These are phyloP conservation scores for Cyrtonyx montezumae DNA, from an alignment of 2,113 vertebrate species.

Conservation along the genomic window DNA sequence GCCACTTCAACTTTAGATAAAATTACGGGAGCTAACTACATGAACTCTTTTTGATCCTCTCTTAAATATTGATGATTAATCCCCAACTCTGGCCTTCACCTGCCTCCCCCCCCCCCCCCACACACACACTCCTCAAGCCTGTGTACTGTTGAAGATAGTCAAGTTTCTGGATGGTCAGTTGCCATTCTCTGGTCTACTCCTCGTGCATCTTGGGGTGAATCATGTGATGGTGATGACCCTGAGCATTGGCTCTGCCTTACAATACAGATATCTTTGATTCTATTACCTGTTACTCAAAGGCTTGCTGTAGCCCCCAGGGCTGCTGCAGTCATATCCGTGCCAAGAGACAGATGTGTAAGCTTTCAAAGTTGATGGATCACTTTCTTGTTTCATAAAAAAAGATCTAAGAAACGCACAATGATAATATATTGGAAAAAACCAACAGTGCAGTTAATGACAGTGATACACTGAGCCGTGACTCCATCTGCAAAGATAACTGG, in stretches of 20 bases:
- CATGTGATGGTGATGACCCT: accelerated
- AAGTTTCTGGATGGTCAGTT: accelerated
- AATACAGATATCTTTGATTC: not conserved
- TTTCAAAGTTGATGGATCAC: slow-evolving; percentile 29
- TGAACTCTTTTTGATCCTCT: slow-evolving; percentile 9
- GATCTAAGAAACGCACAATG: slow-evolving; percentile 14
- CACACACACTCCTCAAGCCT: not conserved
- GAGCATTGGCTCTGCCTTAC: not conserved
- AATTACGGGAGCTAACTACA: not conserved
- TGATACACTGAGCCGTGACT: slow-evolving; percentile 4
- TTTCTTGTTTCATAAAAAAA: slow-evolving; percentile 31
- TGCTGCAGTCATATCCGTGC: not conserved
- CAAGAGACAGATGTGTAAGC: not conserved
- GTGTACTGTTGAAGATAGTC: accelerated
- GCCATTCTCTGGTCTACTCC: not conserved
- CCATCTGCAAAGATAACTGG: slow-evolving; percentile 24
- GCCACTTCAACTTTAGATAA: not conserved
- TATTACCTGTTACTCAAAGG: not conserved
- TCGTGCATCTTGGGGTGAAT: not conserved
- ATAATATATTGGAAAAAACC: slow-evolving; percentile 48
- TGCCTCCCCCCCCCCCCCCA: accelerated
- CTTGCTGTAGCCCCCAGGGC: not conserved
- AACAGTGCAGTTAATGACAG: slow-evolving; percentile 36
- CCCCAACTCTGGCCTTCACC: not conserved
- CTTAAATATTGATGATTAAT: not conserved